Conservation (phyloP, 2,888 invertebrate genomes). For the Ceramica pisi region DNA sequence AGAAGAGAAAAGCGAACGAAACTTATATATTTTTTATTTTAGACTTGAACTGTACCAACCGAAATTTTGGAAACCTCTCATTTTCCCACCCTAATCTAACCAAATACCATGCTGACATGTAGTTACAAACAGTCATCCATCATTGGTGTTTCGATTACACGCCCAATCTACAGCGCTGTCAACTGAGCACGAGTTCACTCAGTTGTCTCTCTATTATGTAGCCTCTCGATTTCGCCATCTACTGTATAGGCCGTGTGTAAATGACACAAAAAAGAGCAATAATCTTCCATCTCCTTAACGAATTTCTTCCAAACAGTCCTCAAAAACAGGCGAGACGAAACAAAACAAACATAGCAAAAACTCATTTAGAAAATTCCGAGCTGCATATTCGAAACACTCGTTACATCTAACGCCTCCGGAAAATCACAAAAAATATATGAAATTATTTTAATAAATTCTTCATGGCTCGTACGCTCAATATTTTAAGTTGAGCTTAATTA, state of each 20-base stretch:
- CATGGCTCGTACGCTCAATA: conserved; percentile 71
- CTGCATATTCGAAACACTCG: conserved; percentile 51
- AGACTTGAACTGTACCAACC: background rate
- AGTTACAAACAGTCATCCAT: conserved; percentile 43
- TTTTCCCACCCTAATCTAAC: background rate
- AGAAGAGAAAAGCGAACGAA: too few relatives aligned
- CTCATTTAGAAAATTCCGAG: conserved; percentile 42
- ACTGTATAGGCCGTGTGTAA: background rate
- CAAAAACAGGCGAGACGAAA: conserved; percentile 18
- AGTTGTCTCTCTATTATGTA: conserved; percentile 20
- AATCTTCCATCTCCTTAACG: conserved; percentile 8
- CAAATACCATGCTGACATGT: conserved; percentile 25
- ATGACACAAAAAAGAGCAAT: background rate
- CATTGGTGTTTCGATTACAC: conserved; percentile 40
- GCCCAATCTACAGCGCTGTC: conserved; percentile 36
- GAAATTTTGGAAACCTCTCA: background rate
- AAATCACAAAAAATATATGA: conserved; percentile 59
- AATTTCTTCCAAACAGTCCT: conserved; percentile 1
- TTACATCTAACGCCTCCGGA: conserved; percentile 57
- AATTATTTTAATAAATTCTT: conserved; percentile 67
- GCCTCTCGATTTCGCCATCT: background rate
- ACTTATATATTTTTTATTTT: background rate
- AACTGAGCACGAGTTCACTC: conserved; percentile 10
- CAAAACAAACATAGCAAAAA: conserved; percentile 28
- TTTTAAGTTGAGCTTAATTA: conserved; percentile 85